phyloP scores from a whole-genome alignment of 2,797 vertebrate genomes.

The Rousettus madagascariensis region DNA sequence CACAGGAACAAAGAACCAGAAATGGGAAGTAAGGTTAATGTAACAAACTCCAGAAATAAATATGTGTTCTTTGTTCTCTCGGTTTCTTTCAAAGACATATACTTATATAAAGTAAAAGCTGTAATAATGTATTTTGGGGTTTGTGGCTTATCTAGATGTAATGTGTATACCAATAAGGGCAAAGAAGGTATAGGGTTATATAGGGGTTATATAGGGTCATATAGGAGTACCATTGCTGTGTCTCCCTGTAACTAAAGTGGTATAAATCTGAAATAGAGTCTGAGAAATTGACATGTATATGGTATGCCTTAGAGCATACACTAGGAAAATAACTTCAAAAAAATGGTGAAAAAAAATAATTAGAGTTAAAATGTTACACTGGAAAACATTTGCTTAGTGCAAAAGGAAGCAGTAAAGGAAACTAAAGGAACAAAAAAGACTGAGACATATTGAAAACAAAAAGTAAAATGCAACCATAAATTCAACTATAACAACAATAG shows the following conservation, averaged over 20 bases:
- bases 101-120: not conserved
- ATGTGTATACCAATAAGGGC: not conserved
- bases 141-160: not conserved
- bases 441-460: not conserved
- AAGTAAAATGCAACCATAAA: not conserved
- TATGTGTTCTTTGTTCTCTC: not conserved
- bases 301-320: not conserved
- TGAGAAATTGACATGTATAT: not conserved
- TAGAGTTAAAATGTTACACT: not conserved
- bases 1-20: not conserved
- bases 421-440: not conserved
- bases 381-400: not conserved
- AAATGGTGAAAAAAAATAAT: not conserved
- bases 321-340: conserved; percentile 9
- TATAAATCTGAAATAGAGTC: not conserved
- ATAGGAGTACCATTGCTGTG: not conserved
- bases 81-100: not conserved
- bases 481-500: not conserved
- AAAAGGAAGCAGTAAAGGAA: not conserved
- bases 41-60: not conserved
- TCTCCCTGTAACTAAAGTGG: not conserved
- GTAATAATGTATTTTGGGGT: not conserved
- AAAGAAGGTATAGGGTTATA: not conserved
- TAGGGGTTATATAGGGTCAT: not conserved
- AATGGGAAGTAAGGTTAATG: not conserved